These are phyloP conservation scores for Drosophila lini DNA, from an alignment of 1,140 invertebrate genomes.

Conservation along the genomic window DNA sequence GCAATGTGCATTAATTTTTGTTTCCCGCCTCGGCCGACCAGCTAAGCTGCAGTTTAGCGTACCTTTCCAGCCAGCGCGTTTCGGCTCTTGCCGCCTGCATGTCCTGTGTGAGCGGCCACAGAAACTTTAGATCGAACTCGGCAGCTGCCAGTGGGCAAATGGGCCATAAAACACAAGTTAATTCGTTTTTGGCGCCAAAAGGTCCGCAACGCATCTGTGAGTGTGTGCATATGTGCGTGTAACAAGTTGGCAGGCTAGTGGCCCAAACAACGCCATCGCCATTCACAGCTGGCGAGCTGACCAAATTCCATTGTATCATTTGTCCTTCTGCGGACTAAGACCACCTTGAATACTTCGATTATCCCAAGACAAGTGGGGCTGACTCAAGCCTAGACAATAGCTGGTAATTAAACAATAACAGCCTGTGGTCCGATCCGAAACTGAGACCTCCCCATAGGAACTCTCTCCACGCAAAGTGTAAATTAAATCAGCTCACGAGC, in stretches of 20 bases:
- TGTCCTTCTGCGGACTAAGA: background rate
- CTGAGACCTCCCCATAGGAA: background rate
- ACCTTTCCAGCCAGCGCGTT: constrained; percentile 57
- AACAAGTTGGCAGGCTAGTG: constrained; percentile 61
- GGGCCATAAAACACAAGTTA: constrained; percentile 30
- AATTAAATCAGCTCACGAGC: constrained; percentile 36
- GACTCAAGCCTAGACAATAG: background rate
- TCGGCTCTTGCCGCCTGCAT: constrained; percentile 19
- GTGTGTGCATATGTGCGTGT: constrained; percentile 43
- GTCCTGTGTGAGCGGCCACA: constrained; percentile 1
- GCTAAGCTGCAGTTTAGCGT: constrained; percentile 72
- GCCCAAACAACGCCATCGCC: constrained; percentile 6
- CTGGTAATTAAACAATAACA: constrained; percentile 15
- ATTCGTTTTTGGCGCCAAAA: constrained; percentile 74
- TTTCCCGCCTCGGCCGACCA: constrained; percentile 53
- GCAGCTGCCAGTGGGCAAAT: constrained; percentile 13
- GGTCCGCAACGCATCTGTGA: constrained; percentile 19
- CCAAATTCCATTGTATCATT: background rate
- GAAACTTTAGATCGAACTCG: background rate
- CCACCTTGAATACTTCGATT: background rate
- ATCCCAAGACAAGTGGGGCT: background rate
- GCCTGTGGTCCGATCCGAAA: background rate
- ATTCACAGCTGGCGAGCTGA: background rate
- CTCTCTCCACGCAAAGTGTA: constrained; percentile 32
- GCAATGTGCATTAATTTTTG: constrained; percentile 81